These are phyloP conservation scores for Mandrillus leucophaeus DNA, from an alignment of 2,113 vertebrate species.

Conservation along the genomic window DNA sequence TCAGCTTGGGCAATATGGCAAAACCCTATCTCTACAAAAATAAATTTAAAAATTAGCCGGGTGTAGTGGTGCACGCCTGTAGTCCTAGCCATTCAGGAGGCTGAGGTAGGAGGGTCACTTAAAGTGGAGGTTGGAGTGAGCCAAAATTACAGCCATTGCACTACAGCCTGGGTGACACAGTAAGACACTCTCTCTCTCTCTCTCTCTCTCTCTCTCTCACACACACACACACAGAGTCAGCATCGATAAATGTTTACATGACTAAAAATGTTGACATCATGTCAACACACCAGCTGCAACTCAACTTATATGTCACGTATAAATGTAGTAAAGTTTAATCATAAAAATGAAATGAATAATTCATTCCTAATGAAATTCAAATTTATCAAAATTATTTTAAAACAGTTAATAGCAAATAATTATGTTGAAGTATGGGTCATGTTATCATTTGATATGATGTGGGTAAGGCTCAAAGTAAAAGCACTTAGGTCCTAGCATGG, in stretches of 20 bases:
- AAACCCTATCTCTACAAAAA: too few relatives aligned
- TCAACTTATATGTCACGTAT: not conserved
- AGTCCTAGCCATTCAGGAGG: too few relatives aligned
- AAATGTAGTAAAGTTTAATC: not conserved
- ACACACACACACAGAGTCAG: not conserved
- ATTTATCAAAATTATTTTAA: not conserved
- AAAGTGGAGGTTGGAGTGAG: too few relatives aligned
- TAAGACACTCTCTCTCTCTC: too few relatives aligned
- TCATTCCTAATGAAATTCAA: slow-evolving; percentile 14
- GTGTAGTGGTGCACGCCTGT: too few relatives aligned
- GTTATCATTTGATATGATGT: not conserved
- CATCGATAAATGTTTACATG: not conserved
- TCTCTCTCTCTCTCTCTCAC: too few relatives aligned
- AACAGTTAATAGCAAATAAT: not conserved
- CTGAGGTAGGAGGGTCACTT: too few relatives aligned
- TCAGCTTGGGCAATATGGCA: too few relatives aligned
- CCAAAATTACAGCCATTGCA: too few relatives aligned
- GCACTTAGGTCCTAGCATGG: not conserved
- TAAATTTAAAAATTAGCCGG: too few relatives aligned
- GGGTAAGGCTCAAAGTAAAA: not conserved
- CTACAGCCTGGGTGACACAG: too few relatives aligned
- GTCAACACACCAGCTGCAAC: not conserved
- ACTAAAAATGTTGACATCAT: not conserved
- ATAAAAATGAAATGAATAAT: not conserved
- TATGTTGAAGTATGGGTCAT: not conserved